Base-by-base conservation (phyloP, 2,888 invertebrate species). In the Pyrrhosoma nymphula region DNA sequence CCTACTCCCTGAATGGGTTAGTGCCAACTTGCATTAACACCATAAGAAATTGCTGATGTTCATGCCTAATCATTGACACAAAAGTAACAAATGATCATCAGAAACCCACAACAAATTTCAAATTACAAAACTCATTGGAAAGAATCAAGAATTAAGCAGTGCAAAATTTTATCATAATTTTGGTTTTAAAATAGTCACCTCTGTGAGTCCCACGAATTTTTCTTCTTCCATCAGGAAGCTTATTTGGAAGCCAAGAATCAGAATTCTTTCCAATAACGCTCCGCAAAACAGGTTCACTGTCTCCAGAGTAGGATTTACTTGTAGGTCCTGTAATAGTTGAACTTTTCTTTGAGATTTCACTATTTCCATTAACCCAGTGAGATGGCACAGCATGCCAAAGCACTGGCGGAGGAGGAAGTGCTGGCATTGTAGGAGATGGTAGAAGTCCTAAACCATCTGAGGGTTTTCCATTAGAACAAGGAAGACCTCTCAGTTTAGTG, bases 171-270 rank as follows among this genome's bases (percentile, higher is more conserved):
- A 47, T 47, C 2, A 47, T 47, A 47, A 4, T 47, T 47, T 4
- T 47, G 47, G 47, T 47, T 47, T 8, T 4, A 47, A 4, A 8
- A 95, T 96, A 96, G 95, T 95, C 96, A 35, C 96, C 96, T 95
- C 96, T 96, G 75, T 97, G 96, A 39, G 96, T 96, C 90, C 97
- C 96, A 95, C 96, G 96, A 18, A 97, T 96, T 88, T 96, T 96
- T 93, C 97, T 96, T 95, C 96, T 96, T 30, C 96, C 96, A 56
- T 96, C 96, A 6, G 97, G 96, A 30, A 96, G 96, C 82, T 93
- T 93, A 75, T 93, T 93, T n/a, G 93, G 93, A 75, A 93, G 93
- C 93, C 93, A 93, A 0, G 93, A 93, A 69, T 93, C 93, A 35
- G 93, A 93, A 69, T 47, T 93, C 63, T 75, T 93, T 47, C 69